Conservation (phyloP, 2,888 invertebrate genomes). For the Galerucella calmariensis region DNA sequence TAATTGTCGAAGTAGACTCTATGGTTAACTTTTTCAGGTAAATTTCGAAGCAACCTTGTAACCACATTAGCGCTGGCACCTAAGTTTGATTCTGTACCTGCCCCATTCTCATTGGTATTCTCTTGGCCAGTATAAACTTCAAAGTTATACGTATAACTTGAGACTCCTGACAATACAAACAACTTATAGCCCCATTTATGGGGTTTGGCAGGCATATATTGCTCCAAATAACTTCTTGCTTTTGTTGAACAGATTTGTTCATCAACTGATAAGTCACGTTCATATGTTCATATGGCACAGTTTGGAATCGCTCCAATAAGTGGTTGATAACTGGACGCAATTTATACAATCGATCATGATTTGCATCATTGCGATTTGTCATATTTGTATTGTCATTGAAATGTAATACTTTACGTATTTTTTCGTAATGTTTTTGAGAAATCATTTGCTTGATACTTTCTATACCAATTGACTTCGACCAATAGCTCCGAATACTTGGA, state of each 20-base stretch:
- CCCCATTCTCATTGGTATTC: constrained; percentile 30
- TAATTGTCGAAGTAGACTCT: constrained; percentile 21
- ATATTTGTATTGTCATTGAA: constrained; percentile 18
- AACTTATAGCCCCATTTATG: constrained; percentile 56
- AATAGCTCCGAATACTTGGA: constrained; percentile 38
- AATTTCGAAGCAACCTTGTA: constrained; percentile 7
- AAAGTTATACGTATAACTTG: constrained; percentile 51
- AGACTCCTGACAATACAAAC: constrained; percentile 49
- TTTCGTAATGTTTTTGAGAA: constrained; percentile 9
- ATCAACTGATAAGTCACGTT: constrained; percentile 54
- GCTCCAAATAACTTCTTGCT: constrained; percentile 36
- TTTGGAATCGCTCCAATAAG: constrained; percentile 47
- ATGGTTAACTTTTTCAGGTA: no score
- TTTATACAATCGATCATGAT: constrained; percentile 20
- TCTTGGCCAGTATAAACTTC: constrained; percentile 45
- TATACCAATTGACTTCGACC: constrained; percentile 14
- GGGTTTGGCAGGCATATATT: constrained; percentile 52
- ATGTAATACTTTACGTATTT: constrained; percentile 14
- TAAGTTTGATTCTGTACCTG: constrained; percentile 22
- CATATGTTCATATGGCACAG: constrained; percentile 52
- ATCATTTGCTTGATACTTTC: constrained; percentile 10
- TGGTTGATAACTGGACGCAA: constrained; percentile 32
- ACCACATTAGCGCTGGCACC: not conserved
- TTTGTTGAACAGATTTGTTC: constrained; percentile 57
- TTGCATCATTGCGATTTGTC: not conserved